phyloP scores from a whole-genome alignment of 2,113 vertebrate genomes.

The Nesospiza acunhae region DNA sequence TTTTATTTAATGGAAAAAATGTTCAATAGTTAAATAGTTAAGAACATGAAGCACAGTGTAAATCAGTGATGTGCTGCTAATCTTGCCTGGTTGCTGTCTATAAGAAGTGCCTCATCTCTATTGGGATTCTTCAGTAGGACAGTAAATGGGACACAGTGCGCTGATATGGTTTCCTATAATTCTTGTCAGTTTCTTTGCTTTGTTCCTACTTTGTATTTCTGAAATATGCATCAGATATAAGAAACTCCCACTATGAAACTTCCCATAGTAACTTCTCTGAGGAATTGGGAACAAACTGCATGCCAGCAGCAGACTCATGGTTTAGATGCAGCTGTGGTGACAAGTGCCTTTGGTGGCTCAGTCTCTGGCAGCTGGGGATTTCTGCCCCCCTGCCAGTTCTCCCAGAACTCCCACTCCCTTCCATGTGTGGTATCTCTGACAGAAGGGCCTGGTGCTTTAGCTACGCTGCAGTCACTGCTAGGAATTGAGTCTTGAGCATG shows the following conservation, averaged over 20 bases:
- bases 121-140: neutral
- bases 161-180: neutral
- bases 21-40: neutral
- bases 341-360: neutral
- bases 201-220: neutral
- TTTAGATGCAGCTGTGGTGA: neutral
- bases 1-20: neutral
- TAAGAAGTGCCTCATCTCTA: neutral
- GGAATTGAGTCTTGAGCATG: neutral
- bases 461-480: fast-evolving
- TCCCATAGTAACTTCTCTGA: neutral
- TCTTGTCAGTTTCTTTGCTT: neutral
- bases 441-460: neutral
- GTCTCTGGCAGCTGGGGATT: neutral
- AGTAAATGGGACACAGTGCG: neutral
- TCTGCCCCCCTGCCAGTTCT: neutral
- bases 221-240: neutral
- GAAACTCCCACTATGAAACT: neutral
- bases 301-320: neutral
- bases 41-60: fast-evolving
- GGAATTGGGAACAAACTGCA: neutral
- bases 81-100: neutral
- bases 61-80: neutral
- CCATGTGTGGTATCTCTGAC: fast-evolving
- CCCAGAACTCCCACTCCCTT: neutral